Base-by-base conservation (phyloP, 2,113 vertebrate species). In the Odocoileus hemionus region DNA sequence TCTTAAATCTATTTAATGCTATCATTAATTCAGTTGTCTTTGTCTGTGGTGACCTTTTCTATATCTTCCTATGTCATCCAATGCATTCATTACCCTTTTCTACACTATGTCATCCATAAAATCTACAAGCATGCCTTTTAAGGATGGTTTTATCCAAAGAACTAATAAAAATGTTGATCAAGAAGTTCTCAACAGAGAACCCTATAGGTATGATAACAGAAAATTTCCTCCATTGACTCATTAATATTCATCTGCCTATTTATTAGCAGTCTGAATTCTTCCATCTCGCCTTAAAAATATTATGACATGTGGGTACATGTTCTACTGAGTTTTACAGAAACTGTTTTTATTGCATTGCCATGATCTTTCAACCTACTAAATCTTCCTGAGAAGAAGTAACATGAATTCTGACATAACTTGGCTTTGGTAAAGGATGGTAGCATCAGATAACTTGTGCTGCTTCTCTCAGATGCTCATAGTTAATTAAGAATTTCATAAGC, bases 401-500 rank as follows among this genome's bases (percentile, higher is more conserved):
- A 17, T 87, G 23, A 91, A 12, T 47, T 43, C 30, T 54, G 78
- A 60, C 4, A 45, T 16, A 78, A 91, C 9, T 45, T 90, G 54
- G 61, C 85, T 94, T 94, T 93, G 64, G 86, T 83, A 55, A 95
- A 94, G 2, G 67, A 86, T 2, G 7, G 43, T 52, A 85, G 25
- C 26, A 78, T 87, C 25, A 76, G 78, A 82, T 83, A 96, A 95
- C 30, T 78, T 85, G 39, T 26, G 50, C 28, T 50, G 74, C 60
- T 91, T 93, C 43, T 74, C 33, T 84, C 64, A 96, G 43, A 79
- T 74, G 16, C 33, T 94, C 26, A 83, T 13, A 55, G 95, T 70
- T 93, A 80, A 70, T 60, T 95, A 93, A 90, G 80, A 94, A 70
- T 95, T 94, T 78, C 74, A 16, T 54, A 91, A 52, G 17, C 67